Evolutionary conservation across 2,888 invertebrate species (phyloP), one percentile per base, ranked within the genome.

Genomic region (Lomographa bimaculata): DNA sequence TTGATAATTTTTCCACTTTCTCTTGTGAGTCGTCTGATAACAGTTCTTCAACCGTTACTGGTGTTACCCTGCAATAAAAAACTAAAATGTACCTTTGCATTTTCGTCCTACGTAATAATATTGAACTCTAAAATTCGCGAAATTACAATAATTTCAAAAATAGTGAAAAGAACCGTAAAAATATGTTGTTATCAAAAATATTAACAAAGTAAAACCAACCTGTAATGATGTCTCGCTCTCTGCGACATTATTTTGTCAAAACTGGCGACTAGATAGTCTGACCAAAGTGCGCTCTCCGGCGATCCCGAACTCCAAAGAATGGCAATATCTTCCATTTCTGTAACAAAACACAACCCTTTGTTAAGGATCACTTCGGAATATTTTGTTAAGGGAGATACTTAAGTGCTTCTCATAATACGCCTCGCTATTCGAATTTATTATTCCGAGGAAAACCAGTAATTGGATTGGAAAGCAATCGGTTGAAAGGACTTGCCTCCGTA

Each of bases 221-320:
- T 95, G 86, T 95, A 95, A 50, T 95, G 94, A 59, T 94, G 93
- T 60, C 94, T 91, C 45, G 94, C 94, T 64, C 95, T 92, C 68
- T 95, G 95, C 47, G 94, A 93, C 84, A 94, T 94, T 57, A 95
- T 95, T 81, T 95, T 95, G 73, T 95, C 94, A 77, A 96, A 96
- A 77, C 95, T 95, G 37, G 93, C 93, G 27, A 93, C 93, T 55
- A 96, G 91, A 76, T 95, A 96, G 68, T 94, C 94, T 7, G 95
- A 94, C 94, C 96, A 95, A 33, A 95, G 79, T 10, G 92, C 91
- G 46, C 96, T 95, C 54, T 94, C 93, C 30, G 95, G 94, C 57
- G 95, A 95, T 43, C 93, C 93, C 41, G 93, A 93, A 60, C 95
- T 93, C 69, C 94, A 95, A 44, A 96, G 85, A 66, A 96, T 94